Conservation (phyloP, 2,888 invertebrate species). For the Chaetoderma sp. region DNA sequence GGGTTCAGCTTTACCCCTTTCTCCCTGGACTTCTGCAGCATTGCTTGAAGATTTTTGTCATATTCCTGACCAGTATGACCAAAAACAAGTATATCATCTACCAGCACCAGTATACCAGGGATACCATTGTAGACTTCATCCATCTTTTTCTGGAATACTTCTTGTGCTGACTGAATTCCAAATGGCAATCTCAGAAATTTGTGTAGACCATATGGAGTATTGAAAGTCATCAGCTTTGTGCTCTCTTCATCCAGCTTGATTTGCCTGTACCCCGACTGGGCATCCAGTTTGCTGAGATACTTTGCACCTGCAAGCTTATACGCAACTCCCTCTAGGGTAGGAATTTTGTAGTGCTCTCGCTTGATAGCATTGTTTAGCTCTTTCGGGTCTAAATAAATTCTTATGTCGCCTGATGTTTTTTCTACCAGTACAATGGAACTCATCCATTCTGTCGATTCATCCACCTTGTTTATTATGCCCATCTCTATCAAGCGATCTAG, state of each 20-base stretch:
- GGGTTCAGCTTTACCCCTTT: conserved; percentile 12
- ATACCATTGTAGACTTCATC: conserved; percentile 11
- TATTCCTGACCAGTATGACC: conserved; percentile 5
- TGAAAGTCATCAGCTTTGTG: conserved; percentile 14
- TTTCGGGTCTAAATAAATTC: conserved; percentile 26
- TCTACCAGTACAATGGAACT: conserved; percentile 17
- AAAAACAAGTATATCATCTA: conserved; percentile 8
- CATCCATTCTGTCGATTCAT: conserved; percentile 24
- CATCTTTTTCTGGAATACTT: conserved; percentile 13
- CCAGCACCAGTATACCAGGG: neutral
- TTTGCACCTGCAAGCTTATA: conserved; percentile 21
- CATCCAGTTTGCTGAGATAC: conserved; percentile 27
- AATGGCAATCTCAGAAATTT: neutral
- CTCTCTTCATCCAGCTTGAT: conserved; percentile 13
- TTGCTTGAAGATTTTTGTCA: neutral
- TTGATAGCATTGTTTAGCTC: conserved; percentile 12
- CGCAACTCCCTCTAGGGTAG: conserved; percentile 25
- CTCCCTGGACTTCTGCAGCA: conserved; percentile 5
- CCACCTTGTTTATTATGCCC: neutral
- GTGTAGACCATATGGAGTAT: conserved; percentile 9
- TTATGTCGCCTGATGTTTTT: conserved; percentile 8
- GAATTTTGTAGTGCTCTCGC: conserved; percentile 11
- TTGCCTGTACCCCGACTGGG: conserved; percentile 31
- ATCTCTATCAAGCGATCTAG: neutral
- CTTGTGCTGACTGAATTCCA: conserved; percentile 3